These are phyloP conservation scores for Danaus melanippus DNA, from an alignment of 1,140 invertebrate genomes.

Conservation along the genomic window DNA sequence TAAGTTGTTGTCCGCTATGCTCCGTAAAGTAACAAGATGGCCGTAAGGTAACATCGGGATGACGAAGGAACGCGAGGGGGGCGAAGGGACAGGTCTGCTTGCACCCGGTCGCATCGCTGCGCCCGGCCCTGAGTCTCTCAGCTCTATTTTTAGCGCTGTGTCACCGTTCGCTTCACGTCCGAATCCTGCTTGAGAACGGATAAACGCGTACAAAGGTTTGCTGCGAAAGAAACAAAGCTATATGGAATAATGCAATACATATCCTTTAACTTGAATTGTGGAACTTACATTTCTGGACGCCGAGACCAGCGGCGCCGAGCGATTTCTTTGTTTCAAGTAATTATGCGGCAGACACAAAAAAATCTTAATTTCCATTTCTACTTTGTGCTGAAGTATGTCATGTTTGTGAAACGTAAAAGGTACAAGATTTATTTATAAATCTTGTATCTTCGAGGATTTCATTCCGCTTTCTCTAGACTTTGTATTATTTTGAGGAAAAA, in stretches of 20 bases:
- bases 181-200: conserved; percentile 38
- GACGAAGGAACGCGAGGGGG: conserved; percentile 38
- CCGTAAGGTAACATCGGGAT: conserved; percentile 38
- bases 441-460: neutral
- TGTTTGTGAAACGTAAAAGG: conserved; percentile 4
- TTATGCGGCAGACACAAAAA: conserved; percentile 18
- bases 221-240: conserved; percentile 28
- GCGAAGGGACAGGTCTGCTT: conserved; percentile 47
- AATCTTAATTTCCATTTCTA: conserved; percentile 14
- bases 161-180: conserved; percentile 50
- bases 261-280: conserved; percentile 19
- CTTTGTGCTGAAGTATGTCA: conserved; percentile 5
- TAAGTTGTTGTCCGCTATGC: conserved; percentile 45
- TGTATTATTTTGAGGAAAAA: conserved; percentile 7
- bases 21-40: conserved; percentile 61
- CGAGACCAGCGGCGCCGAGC: conserved; percentile 6
- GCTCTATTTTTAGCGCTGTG: conserved; percentile 70
- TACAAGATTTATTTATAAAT: conserved; percentile 7
- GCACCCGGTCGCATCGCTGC: conserved; percentile 31
- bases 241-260: conserved; percentile 22
- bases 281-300: conserved; percentile 15
- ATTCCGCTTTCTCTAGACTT: conserved; percentile 9
- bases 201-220: conserved; percentile 35
- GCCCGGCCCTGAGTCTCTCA: conserved; percentile 39
- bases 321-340: conserved; percentile 21